These are phyloP conservation scores for Cephalopholis sonnerati DNA, from an alignment of 2,113 vertebrate species.

Conservation along the genomic window DNA sequence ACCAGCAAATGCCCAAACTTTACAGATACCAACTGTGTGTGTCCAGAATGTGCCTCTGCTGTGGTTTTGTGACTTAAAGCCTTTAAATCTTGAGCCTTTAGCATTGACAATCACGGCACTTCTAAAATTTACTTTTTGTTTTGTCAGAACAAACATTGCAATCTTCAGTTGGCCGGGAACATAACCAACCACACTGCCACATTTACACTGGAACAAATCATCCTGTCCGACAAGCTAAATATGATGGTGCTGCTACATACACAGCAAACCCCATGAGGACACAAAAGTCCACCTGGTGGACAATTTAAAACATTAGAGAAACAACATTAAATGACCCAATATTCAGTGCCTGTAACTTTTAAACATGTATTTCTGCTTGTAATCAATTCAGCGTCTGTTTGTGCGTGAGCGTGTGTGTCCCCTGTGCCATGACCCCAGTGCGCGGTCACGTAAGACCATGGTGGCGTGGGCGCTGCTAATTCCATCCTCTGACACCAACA, in stretches of 20 bases:
- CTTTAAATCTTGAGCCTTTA: too few relatives aligned
- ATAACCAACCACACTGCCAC: too few relatives aligned
- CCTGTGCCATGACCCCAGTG: conserved; percentile 39
- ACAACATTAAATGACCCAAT: neutral
- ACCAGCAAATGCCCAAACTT: too few relatives aligned
- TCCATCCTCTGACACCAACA: conserved; percentile 61
- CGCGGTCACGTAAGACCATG: conserved; percentile 56
- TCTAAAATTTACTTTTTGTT: neutral
- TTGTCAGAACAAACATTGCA: neutral
- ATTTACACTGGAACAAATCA: neutral
- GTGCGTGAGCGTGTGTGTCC: neutral
- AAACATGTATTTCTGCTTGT: neutral
- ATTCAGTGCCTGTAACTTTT: neutral
- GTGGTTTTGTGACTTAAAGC: too few relatives aligned
- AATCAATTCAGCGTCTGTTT: neutral
- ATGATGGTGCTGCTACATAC: neutral
- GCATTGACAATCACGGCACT: neutral
- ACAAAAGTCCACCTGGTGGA: neutral
- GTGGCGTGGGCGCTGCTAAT: conserved; percentile 32
- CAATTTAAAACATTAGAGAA: neutral
- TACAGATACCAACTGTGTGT: too few relatives aligned
- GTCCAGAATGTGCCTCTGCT: too few relatives aligned
- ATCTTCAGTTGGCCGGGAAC: neutral
- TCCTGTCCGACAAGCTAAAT: neutral
- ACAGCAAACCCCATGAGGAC: neutral